These are phyloP conservation scores for Hydrolagus colliei DNA, from an alignment of 2,797 vertebrate species.

Conservation along the genomic window DNA sequence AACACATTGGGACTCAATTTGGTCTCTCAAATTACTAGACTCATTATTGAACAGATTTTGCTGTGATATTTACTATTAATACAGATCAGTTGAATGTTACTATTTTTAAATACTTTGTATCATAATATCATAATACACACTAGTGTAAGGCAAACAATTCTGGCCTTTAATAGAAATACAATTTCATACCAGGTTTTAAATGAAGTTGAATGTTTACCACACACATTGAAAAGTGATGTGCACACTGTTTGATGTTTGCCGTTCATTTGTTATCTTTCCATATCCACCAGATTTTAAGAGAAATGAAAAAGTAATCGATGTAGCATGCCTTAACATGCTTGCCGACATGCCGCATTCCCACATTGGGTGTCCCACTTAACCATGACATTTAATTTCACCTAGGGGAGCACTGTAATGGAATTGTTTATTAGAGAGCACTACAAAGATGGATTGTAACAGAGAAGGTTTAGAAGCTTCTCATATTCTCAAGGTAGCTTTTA, in stretches of 20 bases:
- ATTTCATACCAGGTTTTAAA: neutral
- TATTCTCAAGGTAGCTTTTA: slow-evolving; percentile 46
- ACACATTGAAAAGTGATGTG: neutral
- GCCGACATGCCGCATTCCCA: slow-evolving; percentile 37
- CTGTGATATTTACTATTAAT: neutral
- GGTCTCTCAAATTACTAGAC: neutral
- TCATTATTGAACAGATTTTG: neutral
- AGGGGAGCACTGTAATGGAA: slow-evolving; percentile 43
- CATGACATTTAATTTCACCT: slow-evolving; percentile 48
- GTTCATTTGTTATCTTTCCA: neutral
- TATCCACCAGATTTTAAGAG: neutral
- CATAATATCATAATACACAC: neutral
- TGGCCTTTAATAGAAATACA: neutral
- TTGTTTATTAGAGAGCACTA: slow-evolving; percentile 46
- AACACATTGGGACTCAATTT: neutral
- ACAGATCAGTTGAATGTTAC: neutral
- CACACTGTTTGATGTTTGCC: neutral
- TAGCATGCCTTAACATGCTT: slow-evolving; percentile 39
- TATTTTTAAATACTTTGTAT: neutral
- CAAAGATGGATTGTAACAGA: slow-evolving; percentile 44
- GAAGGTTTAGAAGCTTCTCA: slow-evolving; percentile 40
- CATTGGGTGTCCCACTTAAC: slow-evolving; percentile 46
- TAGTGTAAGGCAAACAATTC: neutral
- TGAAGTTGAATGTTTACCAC: neutral
- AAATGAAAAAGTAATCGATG: slow-evolving; percentile 11